Conservation (phyloP, 2,888 invertebrate species). For the Lordiphosa andalusiaca region DNA sequence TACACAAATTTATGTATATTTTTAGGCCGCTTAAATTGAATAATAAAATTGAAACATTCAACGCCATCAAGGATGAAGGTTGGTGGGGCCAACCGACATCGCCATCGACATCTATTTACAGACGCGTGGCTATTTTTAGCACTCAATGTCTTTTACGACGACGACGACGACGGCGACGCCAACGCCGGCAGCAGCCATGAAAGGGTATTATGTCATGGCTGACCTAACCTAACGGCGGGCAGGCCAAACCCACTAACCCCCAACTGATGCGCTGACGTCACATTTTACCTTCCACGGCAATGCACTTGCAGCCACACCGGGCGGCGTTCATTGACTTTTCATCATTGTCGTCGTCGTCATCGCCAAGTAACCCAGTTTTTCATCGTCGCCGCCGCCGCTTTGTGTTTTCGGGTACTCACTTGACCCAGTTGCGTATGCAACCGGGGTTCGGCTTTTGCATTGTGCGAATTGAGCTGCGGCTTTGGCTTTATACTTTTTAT, state of each 20-base stretch:
- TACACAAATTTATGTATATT: conserved; percentile 30
- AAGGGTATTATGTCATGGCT: conserved; percentile 72
- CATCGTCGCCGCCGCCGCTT: conserved; percentile 30
- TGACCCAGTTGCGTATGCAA: conserved; percentile 46
- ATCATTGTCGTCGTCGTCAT: conserved; percentile 16
- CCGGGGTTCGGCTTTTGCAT: conserved; percentile 14
- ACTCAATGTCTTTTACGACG: conserved; percentile 44
- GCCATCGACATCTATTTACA: conserved; percentile 46
- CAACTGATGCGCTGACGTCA: conserved; percentile 67
- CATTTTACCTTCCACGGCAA: conserved; percentile 73
- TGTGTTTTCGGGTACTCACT: conserved; percentile 48
- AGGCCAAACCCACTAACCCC: conserved; percentile 20
- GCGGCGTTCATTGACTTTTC: conserved; percentile 57
- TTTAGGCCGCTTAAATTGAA: conserved; percentile 31
- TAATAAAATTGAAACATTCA: conserved; percentile 35
- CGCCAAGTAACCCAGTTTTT: conserved; percentile 35
- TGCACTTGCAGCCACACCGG: conserved; percentile 51
- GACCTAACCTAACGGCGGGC: conserved; percentile 39
- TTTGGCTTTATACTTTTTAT: conserved; percentile 29
- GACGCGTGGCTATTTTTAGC: conserved; percentile 55
- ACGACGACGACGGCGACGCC: conserved; percentile 2
- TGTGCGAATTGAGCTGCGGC: conserved; percentile 22
- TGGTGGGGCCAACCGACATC: conserved; percentile 5
- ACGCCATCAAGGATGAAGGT: conserved; percentile 21
- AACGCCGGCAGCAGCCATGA: conserved; percentile 43